Percentiles rank a stretch among this genome's conserved stretches.
Conservation (phyloP, 2,797 vertebrate genomes). For the Notamacropus eugenii region DNA sequence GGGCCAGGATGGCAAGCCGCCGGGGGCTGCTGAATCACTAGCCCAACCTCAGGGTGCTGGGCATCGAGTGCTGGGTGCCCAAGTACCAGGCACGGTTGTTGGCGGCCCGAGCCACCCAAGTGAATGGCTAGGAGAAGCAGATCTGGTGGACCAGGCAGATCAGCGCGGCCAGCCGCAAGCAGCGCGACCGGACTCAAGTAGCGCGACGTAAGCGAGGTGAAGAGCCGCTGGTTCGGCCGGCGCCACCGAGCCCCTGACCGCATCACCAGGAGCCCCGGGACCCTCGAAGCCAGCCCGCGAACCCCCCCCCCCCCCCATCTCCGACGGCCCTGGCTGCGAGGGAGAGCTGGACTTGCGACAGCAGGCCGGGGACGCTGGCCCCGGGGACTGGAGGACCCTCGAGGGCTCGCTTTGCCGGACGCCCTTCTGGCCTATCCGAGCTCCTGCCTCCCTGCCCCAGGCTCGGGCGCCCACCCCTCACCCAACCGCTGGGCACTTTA, state of each 20-base stretch:
- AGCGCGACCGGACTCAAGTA: slow-evolving; percentile 64
- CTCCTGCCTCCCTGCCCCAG: neutral
- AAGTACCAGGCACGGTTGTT: slow-evolving; percentile 61
- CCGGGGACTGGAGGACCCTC: neutral
- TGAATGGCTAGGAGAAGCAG: slow-evolving; percentile 68
- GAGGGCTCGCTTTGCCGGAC: neutral
- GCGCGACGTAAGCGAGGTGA: slow-evolving; percentile 73
- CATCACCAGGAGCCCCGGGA: slow-evolving; percentile 63
- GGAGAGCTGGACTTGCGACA: neutral
- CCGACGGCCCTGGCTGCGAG: neutral
- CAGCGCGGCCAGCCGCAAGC: slow-evolving; percentile 64
- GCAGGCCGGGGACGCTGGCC: neutral
- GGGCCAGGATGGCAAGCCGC: slow-evolving; percentile 13
- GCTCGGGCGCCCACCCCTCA: too few relatives aligned
- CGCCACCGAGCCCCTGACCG: slow-evolving; percentile 61
- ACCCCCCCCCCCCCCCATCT: slow-evolving; percentile 15
- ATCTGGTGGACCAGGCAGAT: slow-evolving; percentile 65
- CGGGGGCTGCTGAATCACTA: slow-evolving; percentile 52
- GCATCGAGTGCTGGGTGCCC: slow-evolving; percentile 64
- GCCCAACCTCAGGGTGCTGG: slow-evolving; percentile 59
- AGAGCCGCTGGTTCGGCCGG: slow-evolving; percentile 71
- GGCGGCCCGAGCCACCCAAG: slow-evolving; percentile 40
- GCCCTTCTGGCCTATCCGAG: neutral
- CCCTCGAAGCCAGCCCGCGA: neutral
- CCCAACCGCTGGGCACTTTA: neutral